These are phyloP conservation scores for Mesitornis unicolor DNA, from an alignment of 2,113 vertebrate species.

Conservation along the genomic window DNA sequence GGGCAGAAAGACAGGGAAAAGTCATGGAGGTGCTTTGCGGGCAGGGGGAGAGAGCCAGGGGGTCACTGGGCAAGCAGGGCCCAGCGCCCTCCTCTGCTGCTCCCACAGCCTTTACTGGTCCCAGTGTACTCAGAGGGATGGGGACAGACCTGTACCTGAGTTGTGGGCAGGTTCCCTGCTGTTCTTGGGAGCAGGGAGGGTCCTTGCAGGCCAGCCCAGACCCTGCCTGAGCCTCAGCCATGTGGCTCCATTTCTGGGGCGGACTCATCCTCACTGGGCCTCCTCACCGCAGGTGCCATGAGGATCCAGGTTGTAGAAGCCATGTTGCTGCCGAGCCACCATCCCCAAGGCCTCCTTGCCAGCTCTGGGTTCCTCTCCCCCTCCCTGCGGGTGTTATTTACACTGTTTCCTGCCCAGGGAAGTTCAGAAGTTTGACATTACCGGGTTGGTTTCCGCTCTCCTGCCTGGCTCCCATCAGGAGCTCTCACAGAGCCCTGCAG, in stretches of 20 bases:
- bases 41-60: background rate
- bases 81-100: accelerated
- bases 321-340: background rate
- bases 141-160: accelerated
- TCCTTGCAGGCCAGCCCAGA: accelerated
- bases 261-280: background rate
- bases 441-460: constrained; percentile 45
- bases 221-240: background rate
- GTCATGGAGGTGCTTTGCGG: background rate
- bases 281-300: accelerated
- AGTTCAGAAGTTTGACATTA: constrained; percentile 47
- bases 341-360: background rate
- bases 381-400: constrained; percentile 30
- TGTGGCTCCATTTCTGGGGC: accelerated
- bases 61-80: background rate
- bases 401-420: constrained; percentile 51
- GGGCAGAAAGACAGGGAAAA: background rate
- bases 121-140: accelerated
- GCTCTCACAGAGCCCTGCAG: background rate
- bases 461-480: background rate
- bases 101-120: background rate
- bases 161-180: background rate
- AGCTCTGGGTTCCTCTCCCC: background rate
- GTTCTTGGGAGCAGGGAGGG: accelerated
- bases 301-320: background rate